Conservation (phyloP, 2,888 invertebrate species). For the Thera britannica region DNA sequence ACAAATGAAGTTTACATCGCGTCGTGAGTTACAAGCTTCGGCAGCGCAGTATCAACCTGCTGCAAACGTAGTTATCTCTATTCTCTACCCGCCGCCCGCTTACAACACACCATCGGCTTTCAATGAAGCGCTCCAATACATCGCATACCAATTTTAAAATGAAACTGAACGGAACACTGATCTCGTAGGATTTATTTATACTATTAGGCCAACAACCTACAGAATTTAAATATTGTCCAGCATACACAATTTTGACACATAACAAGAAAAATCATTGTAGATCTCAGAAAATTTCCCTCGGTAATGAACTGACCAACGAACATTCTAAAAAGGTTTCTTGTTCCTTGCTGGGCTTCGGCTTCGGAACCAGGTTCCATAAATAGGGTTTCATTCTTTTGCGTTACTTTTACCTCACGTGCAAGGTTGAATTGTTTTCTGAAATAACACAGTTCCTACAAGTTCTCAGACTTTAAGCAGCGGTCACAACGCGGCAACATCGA, state of each 20-base stretch:
- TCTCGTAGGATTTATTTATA: constrained; percentile 25
- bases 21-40: constrained; percentile 62
- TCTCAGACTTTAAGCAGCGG: constrained; percentile 15
- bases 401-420: neutral
- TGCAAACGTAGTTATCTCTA: constrained; percentile 26
- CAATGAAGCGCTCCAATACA: constrained; percentile 42
- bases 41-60: constrained; percentile 49
- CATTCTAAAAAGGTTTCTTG: no score
- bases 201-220: neutral
- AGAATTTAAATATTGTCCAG: neutral
- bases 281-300: no score
- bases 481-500: constrained; percentile 21
- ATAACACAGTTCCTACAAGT: constrained; percentile 3
- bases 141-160: constrained; percentile 33
- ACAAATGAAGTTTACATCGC: constrained; percentile 62
- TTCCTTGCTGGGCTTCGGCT: neutral
- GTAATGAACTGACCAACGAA: no score
- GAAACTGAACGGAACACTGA: constrained; percentile 33
- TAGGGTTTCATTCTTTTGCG: no score
- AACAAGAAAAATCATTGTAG: no score
- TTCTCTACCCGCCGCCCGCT: constrained; percentile 4
- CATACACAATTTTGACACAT: no score
- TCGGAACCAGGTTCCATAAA: neutral
- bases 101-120: constrained; percentile 22
- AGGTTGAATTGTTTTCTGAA: constrained; percentile 12